These are phyloP conservation scores for Marmota monax DNA, from an alignment of 2,113 vertebrate species.

Conservation along the genomic window DNA sequence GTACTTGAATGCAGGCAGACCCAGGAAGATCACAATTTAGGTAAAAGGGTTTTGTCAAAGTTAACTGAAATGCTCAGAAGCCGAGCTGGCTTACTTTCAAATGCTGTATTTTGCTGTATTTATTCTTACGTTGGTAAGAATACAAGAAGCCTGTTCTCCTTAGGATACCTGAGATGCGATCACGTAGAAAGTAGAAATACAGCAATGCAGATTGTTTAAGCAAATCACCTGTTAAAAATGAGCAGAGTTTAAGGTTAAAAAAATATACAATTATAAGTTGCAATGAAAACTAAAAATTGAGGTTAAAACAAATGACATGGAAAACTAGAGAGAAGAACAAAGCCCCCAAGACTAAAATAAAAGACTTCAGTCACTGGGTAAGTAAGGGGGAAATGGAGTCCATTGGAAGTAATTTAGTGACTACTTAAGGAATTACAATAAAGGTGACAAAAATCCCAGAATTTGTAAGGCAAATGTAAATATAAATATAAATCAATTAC, in stretches of 20 bases:
- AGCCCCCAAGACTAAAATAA: conserved; percentile 44
- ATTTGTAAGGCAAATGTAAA: conserved; percentile 86
- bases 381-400: conserved; percentile 51
- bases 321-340: conserved; percentile 31
- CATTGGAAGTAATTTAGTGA: conserved; percentile 74
- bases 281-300: conserved; percentile 39
- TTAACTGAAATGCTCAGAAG: background rate
- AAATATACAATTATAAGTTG: background rate
- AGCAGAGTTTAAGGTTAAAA: background rate
- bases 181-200: background rate
- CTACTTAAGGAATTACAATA: conserved; percentile 74
- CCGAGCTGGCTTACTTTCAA: background rate
- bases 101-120: background rate
- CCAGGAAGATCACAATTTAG: background rate
- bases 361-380: conserved; percentile 43
- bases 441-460: conserved; percentile 82
- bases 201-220: background rate
- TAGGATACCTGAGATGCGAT: background rate
- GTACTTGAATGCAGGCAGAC: background rate
- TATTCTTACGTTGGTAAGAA: background rate
- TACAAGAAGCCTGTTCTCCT: background rate
- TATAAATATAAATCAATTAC: conserved; percentile 91
- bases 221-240: conserved; percentile 34
- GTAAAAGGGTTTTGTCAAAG: background rate
- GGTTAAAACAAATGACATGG: background rate